Base-by-base conservation (phyloP, 1,140 invertebrate genomes). In the Chironomus striatipennis region DNA sequence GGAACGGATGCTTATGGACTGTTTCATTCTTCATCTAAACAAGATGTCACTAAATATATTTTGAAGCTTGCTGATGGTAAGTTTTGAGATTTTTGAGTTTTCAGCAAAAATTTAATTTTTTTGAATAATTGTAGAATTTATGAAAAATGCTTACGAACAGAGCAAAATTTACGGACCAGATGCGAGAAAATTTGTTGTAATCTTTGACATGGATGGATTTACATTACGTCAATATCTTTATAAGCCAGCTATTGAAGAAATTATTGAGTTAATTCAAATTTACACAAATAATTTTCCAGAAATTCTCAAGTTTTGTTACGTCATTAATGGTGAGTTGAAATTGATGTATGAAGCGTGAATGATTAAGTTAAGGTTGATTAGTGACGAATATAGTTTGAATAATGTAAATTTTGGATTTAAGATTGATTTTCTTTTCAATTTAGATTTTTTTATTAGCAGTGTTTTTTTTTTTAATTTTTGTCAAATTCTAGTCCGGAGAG, bases 231-330 rank as follows among this genome's bases (percentile, higher is more conserved):
- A 94, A 80, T 91, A 93, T 77, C 87, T 91, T 72, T 96, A 93
- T 93, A 88, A 91, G 81, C 94, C 94, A 89, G 93, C 92, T 77
- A 92, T 91, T n/a, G 92, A 95, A 82, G 85, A 92, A 77, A 88
- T 94, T 9, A 87, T 96, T 75, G 86, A 89, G 0, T 81, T 95
- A 4, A 86, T 96, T 21, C 91, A 94, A 82, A 89, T 93, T 82
- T 94, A 94, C 83, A 88, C 96, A 83, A 90, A 92, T 42, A 94
- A 94, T 83, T 94, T 93, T 79, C 92, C 92, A 0, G 92, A 97
- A 85, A 91, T 94, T 79, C 83, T 97, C n/a, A 95, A 95, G 82
- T 87, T 85, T 70, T 92, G 93, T 80, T 93, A 90, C 79, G 91
- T 96, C 18, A 88, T 96, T 42, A 96, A 97, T 79, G 89, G 91